Evolutionary conservation across 2,888 invertebrate genomes (phyloP).

Genomic region (Pseudococcus viburni): DNA sequence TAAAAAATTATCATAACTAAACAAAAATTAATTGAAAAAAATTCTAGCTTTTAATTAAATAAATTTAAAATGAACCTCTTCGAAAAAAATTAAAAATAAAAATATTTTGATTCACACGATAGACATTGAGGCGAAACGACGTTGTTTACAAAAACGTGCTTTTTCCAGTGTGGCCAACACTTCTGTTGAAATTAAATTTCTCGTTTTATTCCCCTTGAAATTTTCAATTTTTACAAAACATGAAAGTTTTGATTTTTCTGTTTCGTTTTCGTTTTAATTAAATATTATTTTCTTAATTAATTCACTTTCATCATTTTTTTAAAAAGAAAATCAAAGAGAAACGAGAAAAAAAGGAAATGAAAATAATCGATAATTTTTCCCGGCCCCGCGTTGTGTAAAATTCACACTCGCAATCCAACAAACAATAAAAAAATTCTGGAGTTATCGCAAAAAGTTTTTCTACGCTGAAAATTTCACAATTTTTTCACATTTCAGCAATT

Average conservation of each 20-base stretch:
- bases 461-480: constrained; percentile 7
- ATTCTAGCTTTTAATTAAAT: too few species aligned
- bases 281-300: neutral
- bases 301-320: neutral
- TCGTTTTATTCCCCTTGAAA: neutral
- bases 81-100: too few species aligned
- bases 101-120: neutral
- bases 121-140: neutral
- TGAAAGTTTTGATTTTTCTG: neutral
- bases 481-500: constrained; percentile 3
- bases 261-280: neutral
- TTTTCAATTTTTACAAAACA: neutral
- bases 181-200: neutral
- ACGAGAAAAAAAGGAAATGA: too few species aligned
- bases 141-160: neutral
- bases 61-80: too few species aligned
- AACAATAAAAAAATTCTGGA: neutral
- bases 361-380: neutral
- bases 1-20: neutral
- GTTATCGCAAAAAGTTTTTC: neutral
- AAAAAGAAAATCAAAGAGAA: neutral
- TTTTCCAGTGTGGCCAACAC: neutral
- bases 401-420: neutral
- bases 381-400: neutral
- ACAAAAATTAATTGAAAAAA: neutral